Conservation (phyloP, 2,797 vertebrate species). For the Erethizon dorsatum region DNA sequence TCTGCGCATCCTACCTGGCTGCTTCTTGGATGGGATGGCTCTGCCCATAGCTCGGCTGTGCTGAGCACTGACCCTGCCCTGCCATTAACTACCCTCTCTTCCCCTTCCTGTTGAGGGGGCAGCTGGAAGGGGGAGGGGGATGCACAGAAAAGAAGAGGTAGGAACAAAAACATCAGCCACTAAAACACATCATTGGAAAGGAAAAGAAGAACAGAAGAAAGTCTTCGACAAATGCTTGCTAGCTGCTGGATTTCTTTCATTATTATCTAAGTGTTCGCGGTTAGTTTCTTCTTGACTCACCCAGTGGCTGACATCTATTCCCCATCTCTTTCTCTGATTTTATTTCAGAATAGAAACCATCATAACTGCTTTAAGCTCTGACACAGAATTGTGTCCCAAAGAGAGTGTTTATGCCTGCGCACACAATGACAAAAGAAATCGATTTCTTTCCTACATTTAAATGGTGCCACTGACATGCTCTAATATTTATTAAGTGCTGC, state of each 20-base stretch:
- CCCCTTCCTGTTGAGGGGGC: not conserved
- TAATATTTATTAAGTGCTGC: constrained; percentile 76
- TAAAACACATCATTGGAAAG: not conserved
- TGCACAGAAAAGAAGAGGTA: not conserved
- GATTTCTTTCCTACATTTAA: constrained; percentile 62
- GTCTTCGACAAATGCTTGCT: not conserved
- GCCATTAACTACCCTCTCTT: not conserved
- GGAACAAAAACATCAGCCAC: not conserved
- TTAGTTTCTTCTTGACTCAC: constrained; percentile 33
- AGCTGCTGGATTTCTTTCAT: not conserved
- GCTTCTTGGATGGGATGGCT: not conserved
- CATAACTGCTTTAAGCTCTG: constrained; percentile 28
- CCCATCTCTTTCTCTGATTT: not conserved
- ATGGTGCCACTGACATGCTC: constrained; percentile 45
- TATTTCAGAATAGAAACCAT: constrained; percentile 47
- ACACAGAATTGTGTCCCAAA: constrained; percentile 61
- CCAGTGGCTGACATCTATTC: constrained; percentile 5
- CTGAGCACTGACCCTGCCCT: too few relatives aligned
- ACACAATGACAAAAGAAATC: constrained; percentile 56
- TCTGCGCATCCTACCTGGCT: not conserved
- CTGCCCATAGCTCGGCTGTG: not conserved
- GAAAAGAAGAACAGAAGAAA: not conserved
- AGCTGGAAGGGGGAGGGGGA: not conserved
- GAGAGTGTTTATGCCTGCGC: constrained; percentile 32
- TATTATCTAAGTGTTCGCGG: not conserved